Base-by-base conservation (phyloP, 1,140 invertebrate species). In the Episyrphus balteatus region DNA sequence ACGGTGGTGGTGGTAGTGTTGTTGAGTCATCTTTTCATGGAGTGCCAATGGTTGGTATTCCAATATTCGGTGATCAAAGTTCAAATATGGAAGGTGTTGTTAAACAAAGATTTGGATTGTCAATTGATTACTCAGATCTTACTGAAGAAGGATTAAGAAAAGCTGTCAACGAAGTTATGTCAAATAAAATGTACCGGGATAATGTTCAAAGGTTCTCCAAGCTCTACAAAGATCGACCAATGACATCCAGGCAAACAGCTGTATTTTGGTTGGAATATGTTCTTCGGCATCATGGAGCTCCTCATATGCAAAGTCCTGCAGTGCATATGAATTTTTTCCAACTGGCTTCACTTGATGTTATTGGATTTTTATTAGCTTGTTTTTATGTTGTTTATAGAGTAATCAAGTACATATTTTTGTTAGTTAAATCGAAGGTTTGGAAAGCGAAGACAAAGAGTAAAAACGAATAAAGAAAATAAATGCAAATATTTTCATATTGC, bases 1-100 rank as follows among this genome's bases (percentile, higher is more conserved):
- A 77, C 42, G 74, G 73, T 46, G 75, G 75, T 15, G 57, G 70
- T 19, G 66, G 71, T n/a, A 67, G 73, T 36, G 46, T 67, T n/a
- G 65, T 62, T 12, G 75, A 77, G 55, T 61, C 67, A 30, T 54
- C 71, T 43, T 67, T 66, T 53, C 54, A 70, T 47, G 64, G 69
- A n/a, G 64, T 74, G 41, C 73, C 75, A 17, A 54, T 77, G 48
- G 40, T 75, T 44, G 66, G 59, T 19, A 46, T 75, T 26, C 75
- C 75, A 10, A 14, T 61, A 26, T 66, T 62, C 14, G 57, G 44
- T 1, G 62, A 66, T 50, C 63, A 68, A 31, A 42, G 42, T 0
- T 33, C 56, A 5, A 53, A 55, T 36, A 53, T 49, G 0, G 34
- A 51, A 6, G 12, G 13, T 1, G 54, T 55, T 52, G 48, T 42